A percentile compares a stretch with the other conserved stretches of the same genome.
Conservation (phyloP, 2,888 invertebrate genomes). For the Chymomyza procnemis region DNA sequence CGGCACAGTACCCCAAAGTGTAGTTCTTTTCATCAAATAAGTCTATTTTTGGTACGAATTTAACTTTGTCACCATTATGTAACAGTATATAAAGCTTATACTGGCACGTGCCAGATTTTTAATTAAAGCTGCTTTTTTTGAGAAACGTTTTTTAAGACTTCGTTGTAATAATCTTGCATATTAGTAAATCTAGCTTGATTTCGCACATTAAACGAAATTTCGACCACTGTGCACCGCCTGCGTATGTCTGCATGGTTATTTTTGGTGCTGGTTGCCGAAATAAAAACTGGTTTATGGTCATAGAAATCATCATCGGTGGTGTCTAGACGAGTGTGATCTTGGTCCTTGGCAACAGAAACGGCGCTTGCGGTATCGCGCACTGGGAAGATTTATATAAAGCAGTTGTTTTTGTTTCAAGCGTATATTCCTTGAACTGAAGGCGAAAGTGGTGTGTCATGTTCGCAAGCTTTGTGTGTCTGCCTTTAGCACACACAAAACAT, state of each 20-base stretch:
- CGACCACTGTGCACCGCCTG: neutral
- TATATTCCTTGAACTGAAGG: constrained; percentile 56
- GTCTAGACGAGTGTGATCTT: constrained; percentile 53
- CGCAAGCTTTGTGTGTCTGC: constrained; percentile 35
- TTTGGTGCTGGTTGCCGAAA: constrained; percentile 16
- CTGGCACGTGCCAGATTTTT: too few relatives aligned
- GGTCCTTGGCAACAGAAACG: constrained; percentile 59
- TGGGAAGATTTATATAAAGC: constrained; percentile 14
- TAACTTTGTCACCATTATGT: too few relatives aligned
- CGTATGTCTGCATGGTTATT: constrained; percentile 16
- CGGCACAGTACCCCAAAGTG: neutral
- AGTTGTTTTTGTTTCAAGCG: neutral
- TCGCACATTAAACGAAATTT: neutral
- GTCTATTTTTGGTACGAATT: too few relatives aligned
- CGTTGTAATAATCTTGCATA: neutral
- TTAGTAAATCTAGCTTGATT: neutral
- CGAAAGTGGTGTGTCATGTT: constrained; percentile 62
- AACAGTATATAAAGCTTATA: too few relatives aligned
- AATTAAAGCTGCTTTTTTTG: too few relatives aligned
- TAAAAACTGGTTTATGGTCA: constrained; percentile 18
- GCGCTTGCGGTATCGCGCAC: constrained; percentile 32
- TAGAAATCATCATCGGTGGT: constrained; percentile 24
- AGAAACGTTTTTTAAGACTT: too few relatives aligned
- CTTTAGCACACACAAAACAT: constrained; percentile 38
- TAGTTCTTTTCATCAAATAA: neutral